Evolutionary conservation across 2,888 invertebrate genomes (phyloP).

Genomic region (Acrobasis suavella): DNA sequence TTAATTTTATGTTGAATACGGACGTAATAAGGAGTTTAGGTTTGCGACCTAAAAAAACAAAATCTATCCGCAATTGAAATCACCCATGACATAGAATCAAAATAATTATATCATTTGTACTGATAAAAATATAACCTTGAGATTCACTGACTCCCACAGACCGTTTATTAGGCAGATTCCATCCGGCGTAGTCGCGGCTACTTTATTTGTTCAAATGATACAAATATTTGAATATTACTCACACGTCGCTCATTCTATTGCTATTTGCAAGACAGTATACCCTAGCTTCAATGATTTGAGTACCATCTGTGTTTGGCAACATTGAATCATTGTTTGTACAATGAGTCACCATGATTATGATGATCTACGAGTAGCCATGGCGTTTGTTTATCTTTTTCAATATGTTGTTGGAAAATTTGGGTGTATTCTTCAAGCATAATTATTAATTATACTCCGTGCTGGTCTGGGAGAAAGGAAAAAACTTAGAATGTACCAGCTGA

Average conservation of each 20-base stretch:
- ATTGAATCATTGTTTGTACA: conserved; percentile 54
- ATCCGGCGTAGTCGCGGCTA: not conserved
- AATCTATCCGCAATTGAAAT: not conserved
- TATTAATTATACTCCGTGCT: too few species aligned
- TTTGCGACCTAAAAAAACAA: not conserved
- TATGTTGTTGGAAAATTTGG: conserved; percentile 3
- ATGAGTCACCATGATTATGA: conserved; percentile 51
- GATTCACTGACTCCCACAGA: not conserved
- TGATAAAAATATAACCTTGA: conserved; percentile 1
- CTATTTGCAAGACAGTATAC: conserved; percentile 4
- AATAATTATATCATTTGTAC: not conserved
- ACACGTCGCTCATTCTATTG: conserved; percentile 29
- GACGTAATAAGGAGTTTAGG: too few species aligned
- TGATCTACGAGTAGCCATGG: conserved; percentile 28
- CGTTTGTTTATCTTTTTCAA: conserved; percentile 4
- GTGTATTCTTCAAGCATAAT: conserved; percentile 13
- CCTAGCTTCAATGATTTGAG: conserved; percentile 38
- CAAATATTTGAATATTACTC: conserved; percentile 44
- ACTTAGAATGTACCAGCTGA: too few species aligned
- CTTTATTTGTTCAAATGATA: conserved; percentile 43
- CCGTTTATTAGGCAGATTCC: not conserved
- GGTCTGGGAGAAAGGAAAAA: too few species aligned
- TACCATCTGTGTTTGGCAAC: conserved; percentile 60
- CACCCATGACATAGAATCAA: not conserved
- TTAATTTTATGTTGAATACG: too few species aligned